These are phyloP conservation scores for Podotricha telesiphe DNA, from an alignment of 2,888 invertebrate genomes.

Conservation along the genomic window DNA sequence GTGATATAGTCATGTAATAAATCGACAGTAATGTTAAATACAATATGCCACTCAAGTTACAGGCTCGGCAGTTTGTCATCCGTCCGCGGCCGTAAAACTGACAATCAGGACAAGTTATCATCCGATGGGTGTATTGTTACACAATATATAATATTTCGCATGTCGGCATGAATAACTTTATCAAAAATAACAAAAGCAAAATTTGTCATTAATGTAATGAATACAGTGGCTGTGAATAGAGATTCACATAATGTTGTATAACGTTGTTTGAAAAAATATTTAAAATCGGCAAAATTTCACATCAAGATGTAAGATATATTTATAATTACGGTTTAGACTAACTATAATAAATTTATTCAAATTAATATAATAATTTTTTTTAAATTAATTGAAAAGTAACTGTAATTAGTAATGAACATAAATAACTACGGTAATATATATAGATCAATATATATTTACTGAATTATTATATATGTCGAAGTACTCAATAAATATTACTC, in stretches of 20 bases:
- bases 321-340: too few relatives aligned
- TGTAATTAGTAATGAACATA: too few relatives aligned
- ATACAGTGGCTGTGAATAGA: too few relatives aligned
- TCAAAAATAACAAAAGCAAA: background rate
- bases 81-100: background rate
- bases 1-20: background rate
- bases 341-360: too few relatives aligned
- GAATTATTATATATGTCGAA: background rate
- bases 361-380: too few relatives aligned
- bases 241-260: too few relatives aligned
- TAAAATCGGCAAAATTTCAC: too few relatives aligned
- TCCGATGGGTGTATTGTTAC: background rate
- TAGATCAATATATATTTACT: too few relatives aligned
- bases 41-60: background rate
- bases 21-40: background rate
- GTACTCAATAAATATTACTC: background rate
- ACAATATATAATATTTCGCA: background rate
- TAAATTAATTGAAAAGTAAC: too few relatives aligned
- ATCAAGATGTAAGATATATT: too few relatives aligned
- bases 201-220: background rate
- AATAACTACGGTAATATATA: too few relatives aligned
- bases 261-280: too few relatives aligned
- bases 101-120: background rate
- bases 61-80: background rate
- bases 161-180: background rate